A percentile compares a stretch with the other conserved stretches of the same genome.
Evolutionary conservation across 2,113 vertebrate species (phyloP).

Genomic region (Aegypius monachus): DNA sequence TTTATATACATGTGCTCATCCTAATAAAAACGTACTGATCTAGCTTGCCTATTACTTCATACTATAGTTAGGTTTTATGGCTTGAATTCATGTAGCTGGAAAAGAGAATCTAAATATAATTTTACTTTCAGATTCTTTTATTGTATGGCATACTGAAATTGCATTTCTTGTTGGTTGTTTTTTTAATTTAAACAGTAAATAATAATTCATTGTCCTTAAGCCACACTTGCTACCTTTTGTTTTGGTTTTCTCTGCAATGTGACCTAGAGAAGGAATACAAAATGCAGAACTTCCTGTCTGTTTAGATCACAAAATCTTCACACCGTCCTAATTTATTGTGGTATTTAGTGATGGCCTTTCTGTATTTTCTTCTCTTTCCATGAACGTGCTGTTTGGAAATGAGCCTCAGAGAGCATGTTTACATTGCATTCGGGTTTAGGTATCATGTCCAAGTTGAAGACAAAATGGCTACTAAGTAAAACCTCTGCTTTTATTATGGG

Average conservation of each 20-base stretch:
- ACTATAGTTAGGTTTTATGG: neutral
- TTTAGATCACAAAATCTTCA: neutral
- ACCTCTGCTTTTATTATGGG: conserved; percentile 3
- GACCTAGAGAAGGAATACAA: conserved; percentile 15
- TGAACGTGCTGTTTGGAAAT: neutral
- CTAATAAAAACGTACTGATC: conserved; percentile 14
- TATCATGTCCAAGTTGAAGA: conserved; percentile 63
- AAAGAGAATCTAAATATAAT: neutral
- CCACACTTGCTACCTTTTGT: conserved; percentile 46
- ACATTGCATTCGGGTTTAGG: conserved; percentile 57
- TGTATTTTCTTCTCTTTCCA: neutral
- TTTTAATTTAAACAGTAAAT: neutral
- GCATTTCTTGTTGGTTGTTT: neutral
- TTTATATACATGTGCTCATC: neutral
- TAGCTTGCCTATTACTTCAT: conserved; percentile 36
- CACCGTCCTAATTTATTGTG: neutral
- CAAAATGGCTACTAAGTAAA: conserved; percentile 72
- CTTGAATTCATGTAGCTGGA: neutral
- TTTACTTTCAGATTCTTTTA: neutral
- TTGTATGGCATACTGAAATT: neutral
- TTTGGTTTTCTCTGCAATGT: conserved; percentile 47
- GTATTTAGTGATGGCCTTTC: neutral
- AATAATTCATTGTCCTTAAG: neutral
- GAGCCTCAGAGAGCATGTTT: conserved; percentile 45
- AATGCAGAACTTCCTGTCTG: conserved; percentile 21